Conservation (phyloP, 2,113 vertebrate species). For the Malurus alboscapulatus region DNA sequence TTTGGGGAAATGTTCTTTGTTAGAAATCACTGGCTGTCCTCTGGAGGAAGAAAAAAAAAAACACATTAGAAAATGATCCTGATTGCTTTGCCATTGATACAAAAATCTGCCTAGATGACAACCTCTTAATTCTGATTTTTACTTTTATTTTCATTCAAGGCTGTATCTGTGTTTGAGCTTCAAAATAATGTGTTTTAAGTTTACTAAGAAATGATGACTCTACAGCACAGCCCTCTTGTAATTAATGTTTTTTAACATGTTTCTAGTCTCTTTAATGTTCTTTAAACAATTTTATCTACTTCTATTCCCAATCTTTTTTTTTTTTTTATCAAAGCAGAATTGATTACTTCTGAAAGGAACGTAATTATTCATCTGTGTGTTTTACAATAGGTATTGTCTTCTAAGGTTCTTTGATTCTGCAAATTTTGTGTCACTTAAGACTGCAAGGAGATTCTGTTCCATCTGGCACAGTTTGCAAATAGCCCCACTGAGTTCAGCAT, state of each 20-base stretch:
- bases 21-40: neutral
- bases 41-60: neutral
- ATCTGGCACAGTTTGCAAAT: neutral
- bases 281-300: neutral
- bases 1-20: neutral
- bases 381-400: neutral
- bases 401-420: neutral
- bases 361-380: neutral
- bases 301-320: neutral
- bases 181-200: neutral
- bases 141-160: neutral
- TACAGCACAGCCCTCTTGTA: neutral
- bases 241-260: neutral
- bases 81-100: neutral
- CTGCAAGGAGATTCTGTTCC: neutral
- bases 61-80: neutral
- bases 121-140: neutral
- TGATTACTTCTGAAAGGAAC: neutral
- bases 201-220: neutral
- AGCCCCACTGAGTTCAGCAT: neutral
- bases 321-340: neutral
- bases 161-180: neutral
- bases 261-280: neutral
- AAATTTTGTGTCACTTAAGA: neutral
- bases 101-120: neutral